phyloP scores from a whole-genome alignment of 1,140 invertebrate genomes.

The Bombus pyrosoma region DNA sequence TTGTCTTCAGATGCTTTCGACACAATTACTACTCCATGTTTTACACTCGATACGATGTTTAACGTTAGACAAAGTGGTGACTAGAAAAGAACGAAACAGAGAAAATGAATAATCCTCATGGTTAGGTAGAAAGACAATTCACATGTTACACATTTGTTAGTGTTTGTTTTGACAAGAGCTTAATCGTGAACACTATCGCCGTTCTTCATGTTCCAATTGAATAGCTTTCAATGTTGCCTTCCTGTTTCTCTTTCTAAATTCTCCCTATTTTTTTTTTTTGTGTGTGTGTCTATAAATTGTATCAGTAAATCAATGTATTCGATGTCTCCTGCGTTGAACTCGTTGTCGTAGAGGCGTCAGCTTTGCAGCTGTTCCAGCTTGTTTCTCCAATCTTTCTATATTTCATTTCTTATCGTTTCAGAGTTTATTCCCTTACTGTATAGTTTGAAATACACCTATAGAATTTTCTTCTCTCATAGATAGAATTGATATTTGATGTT shows the following conservation, averaged over 20 bases:
- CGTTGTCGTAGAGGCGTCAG: constrained; percentile 35
- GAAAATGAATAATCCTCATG: not conserved
- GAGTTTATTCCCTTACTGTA: not conserved
- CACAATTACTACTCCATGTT: not conserved
- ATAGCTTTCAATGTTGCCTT: constrained; percentile 40
- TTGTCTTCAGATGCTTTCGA: not conserved
- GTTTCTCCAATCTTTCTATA: too few relatives aligned
- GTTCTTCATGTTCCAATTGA: constrained; percentile 1
- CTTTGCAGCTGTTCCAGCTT: not conserved
- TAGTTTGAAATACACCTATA: not conserved
- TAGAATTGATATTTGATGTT: not conserved
- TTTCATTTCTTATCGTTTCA: not conserved
- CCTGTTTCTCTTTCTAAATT: constrained; percentile 1
- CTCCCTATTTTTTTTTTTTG: too few relatives aligned
- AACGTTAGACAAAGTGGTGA: not conserved
- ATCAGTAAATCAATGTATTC: constrained; percentile 26
- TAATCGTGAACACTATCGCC: constrained; percentile 9
- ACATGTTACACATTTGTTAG: constrained; percentile 24
- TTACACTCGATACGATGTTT: not conserved
- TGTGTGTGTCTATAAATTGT: constrained; percentile 11
- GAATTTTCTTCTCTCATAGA: not conserved
- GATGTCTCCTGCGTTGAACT: constrained; percentile 13
- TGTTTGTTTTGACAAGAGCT: constrained; percentile 49
- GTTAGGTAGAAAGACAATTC: constrained; percentile 29
- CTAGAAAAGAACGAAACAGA: not conserved